A percentile compares a stretch with the other conserved stretches of the same genome.
Conservation (phyloP, 2,888 invertebrate genomes). For the Lydus trimaculatus region DNA sequence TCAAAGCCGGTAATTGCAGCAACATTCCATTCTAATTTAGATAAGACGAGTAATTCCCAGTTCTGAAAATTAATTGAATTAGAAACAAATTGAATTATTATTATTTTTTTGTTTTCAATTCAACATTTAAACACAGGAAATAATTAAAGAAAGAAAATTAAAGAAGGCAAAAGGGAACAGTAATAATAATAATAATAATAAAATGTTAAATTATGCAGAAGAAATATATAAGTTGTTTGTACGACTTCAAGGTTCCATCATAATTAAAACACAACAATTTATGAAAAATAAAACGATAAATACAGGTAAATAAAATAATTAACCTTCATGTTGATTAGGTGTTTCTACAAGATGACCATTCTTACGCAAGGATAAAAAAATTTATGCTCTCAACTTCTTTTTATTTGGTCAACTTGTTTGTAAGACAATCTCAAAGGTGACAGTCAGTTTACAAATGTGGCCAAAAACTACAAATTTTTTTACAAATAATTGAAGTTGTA, state of each 20-base stretch:
- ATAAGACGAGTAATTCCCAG: conserved; percentile 81
- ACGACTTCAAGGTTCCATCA: not conserved
- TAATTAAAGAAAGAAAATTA: not conserved
- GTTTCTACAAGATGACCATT: no score
- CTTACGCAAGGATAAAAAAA: no score
- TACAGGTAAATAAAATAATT: not conserved
- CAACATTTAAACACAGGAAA: not conserved
- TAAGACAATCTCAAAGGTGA: no score
- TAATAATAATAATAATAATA: not conserved
- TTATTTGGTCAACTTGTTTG: no score
- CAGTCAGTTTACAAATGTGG: no score
- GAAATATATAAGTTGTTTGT: not conserved
- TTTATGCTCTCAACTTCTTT: no score
- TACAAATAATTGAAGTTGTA: no score
- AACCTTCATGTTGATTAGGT: not conserved
- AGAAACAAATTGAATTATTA: not conserved
- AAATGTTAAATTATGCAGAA: conserved; percentile 2
- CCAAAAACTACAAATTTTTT: no score
- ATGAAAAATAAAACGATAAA: not conserved
- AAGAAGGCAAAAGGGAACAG: not conserved
- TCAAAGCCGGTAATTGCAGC: conserved; percentile 81
- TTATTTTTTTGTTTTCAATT: not conserved
- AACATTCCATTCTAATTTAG: conserved; percentile 81
- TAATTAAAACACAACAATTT: not conserved
- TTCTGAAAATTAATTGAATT: conserved; percentile 64